Evolutionary conservation across 2,797 vertebrate species (phyloP), one percentile per base, ranked within the genome.

Genomic region (Caiman crocodilus): DNA sequence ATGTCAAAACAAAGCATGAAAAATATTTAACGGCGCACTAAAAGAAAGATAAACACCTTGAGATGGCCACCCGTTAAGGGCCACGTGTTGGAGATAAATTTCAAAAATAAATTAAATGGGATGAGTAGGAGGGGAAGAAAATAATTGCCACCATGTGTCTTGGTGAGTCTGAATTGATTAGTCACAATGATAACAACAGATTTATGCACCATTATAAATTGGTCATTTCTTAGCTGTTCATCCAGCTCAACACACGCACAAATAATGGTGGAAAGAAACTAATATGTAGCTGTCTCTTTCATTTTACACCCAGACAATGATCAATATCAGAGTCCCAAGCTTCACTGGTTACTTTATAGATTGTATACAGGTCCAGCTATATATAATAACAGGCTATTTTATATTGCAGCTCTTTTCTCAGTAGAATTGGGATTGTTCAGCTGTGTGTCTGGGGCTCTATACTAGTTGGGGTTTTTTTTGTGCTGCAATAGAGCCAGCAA

Each of bases 1-100:
- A 67, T 90, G 90, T 75, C 87, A 88, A 93, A 94, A 87, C 56
- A 89, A 91, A 93, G 13, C 79, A 92, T 77, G 85, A 76, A 60
- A 80, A 90, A 84, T 88, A 83, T 84, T 93, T 95, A 59, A 87
- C 23, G 59, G 67, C 67, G 84, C 63, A 94, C 79, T 81, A 83
- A 86, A 84, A 30, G 25, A 32, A 82, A 82, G 26, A 67, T 32
- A 74, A 82, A 60, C 63, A 55, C 69, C 50, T 21, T 18, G n/a
- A 74, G 86, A 91, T 26, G 63, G 12, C 23, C 89, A 57, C 23
- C 59, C 82, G 58, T 80, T 79, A 91, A 84, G 94, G 57, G n/a
- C 57, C 88, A 74, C 50, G 55, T 1, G 85, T 65, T 3, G 56
- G 50, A 84, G 69, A 30, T 4, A 84, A 79, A 86, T 63, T 87